Evolutionary conservation across 2,888 invertebrate species (phyloP).

Genomic region (Lasius fuliginosus): DNA sequence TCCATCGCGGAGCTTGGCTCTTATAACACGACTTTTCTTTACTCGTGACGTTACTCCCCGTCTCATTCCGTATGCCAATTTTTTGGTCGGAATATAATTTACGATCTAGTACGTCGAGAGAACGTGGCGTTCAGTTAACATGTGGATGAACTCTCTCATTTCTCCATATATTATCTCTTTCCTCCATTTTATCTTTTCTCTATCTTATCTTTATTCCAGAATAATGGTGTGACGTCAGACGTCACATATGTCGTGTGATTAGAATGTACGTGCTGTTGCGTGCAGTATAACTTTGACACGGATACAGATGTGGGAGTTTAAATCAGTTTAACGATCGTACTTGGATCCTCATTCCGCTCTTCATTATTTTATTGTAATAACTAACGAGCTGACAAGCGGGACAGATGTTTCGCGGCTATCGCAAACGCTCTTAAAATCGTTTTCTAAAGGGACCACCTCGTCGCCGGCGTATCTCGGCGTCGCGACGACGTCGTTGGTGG

Average conservation of each 20-base stretch:
- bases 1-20: conserved; percentile 8
- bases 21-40: conserved; percentile 1
- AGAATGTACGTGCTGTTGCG: background rate
- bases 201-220: background rate
- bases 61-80: background rate
- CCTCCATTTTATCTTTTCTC: background rate
- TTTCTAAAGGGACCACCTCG: conserved; percentile 43
- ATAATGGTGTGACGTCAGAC: background rate
- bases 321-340: conserved; percentile 50
- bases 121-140: background rate
- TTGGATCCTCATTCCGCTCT: conserved; percentile 20
- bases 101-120: background rate
- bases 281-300: background rate
- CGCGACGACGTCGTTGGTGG: conserved; percentile 61
- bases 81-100: conserved; percentile 8
- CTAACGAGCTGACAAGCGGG: conserved; percentile 53
- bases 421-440: conserved; percentile 43
- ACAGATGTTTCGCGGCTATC: conserved; percentile 52
- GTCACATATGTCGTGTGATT: background rate
- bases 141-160: background rate
- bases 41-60: background rate
- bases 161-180: background rate
- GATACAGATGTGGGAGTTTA: conserved; percentile 7
- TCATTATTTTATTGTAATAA: conserved; percentile 45
- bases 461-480: conserved; percentile 39